Percentiles rank a stretch among this genome's conserved stretches.
These are phyloP conservation scores for Bucorvus abyssinicus DNA, from an alignment of 2,797 vertebrate species.

Conservation along the genomic window DNA sequence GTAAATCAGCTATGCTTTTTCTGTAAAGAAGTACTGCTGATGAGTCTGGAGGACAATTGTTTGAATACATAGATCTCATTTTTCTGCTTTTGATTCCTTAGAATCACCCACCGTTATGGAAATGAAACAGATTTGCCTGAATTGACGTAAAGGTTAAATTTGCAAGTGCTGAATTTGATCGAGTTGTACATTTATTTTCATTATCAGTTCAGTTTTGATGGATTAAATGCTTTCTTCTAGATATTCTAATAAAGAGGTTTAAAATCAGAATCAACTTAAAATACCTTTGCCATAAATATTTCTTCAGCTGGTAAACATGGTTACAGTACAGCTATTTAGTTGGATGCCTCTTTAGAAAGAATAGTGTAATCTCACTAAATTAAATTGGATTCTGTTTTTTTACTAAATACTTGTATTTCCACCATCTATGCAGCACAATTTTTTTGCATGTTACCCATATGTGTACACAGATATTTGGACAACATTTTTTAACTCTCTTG, in stretches of 20 bases:
- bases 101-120: not conserved
- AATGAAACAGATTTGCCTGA: not conserved
- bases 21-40: not conserved
- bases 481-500: not conserved
- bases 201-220: not conserved
- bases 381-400: not conserved
- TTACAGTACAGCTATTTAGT: fast-evolving
- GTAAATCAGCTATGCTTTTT: not conserved
- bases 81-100: not conserved
- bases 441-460: not conserved
- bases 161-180: not conserved
- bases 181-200: not conserved
- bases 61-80: not conserved
- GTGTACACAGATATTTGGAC: not conserved
- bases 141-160: not conserved
- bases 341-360: not conserved
- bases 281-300: not conserved
- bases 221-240: not conserved
- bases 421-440: not conserved
- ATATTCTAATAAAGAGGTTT: not conserved
- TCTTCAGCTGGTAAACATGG: not conserved
- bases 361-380: not conserved
- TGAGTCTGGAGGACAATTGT: not conserved
- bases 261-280: not conserved
- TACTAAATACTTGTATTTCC: not conserved